Conservation (phyloP, 2,797 vertebrate species). For the Melopsittacus undulatus region DNA sequence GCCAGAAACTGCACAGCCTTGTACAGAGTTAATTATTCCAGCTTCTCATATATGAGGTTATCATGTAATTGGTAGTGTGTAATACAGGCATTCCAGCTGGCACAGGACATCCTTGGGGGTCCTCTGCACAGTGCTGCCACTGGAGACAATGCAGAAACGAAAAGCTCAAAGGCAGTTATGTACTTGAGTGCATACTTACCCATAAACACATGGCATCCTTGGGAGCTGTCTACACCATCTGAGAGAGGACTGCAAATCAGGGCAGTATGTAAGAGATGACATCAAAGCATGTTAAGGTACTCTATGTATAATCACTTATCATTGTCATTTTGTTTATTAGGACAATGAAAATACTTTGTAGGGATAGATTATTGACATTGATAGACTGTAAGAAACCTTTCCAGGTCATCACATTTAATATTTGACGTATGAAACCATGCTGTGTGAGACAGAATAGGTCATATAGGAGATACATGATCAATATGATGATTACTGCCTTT, state of each 20-base stretch:
- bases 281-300: neutral
- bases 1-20: neutral
- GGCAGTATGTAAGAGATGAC: neutral
- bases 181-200: neutral
- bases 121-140: neutral
- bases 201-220: neutral
- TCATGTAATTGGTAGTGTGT: too few species aligned
- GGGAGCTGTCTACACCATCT: neutral
- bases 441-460: neutral
- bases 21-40: neutral
- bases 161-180: neutral
- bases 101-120: fast-evolving
- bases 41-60: neutral
- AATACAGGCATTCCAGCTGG: neutral
- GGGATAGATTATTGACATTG: neutral
- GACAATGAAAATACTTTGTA: neutral
- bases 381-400: neutral
- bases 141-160: neutral
- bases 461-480: neutral
- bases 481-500: neutral
- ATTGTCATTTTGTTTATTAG: neutral
- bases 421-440: neutral
- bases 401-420: neutral
- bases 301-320: neutral
- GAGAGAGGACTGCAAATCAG: neutral